Base-by-base conservation (phyloP, 1,140 invertebrate species). In the Antheraea pernyi region DNA sequence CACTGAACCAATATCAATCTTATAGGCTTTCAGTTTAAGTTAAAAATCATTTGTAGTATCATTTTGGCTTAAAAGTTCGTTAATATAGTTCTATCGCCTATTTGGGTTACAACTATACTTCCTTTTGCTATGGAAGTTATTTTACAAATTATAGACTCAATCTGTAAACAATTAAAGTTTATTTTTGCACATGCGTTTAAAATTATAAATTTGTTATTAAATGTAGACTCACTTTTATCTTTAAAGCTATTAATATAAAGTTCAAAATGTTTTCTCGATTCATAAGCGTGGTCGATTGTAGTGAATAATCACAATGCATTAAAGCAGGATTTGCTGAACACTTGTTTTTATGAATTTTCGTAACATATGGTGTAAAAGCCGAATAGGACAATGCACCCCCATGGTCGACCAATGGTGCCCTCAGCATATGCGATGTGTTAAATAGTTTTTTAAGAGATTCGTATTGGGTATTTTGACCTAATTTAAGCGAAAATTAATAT, bases 391-490 rank as follows among this genome's bases (percentile, higher is more conserved):
- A 89, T 90, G 74, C 78, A 78, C 89, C 89, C 88, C 78, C 79
- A 90, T 87, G 77, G 70, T 73, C 75, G 79, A 79, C 68, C 84
- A 74, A 61, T 36, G 59, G 59, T 61, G 30, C 78, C 75, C 89
- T 88, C 85, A 87, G 82, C 88, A 89, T 91, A 90, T 91, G 89
- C 76, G 86, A 87, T 85, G 78, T 77, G 89, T 91, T 91, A 91
- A 91, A 89, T 82, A 79, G 79, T 70, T 80, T 89, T 90, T 84
- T 79, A 90, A 90, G 81, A 86, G 86, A 85, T 83, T 84, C 75
- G 86, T 88, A 91, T 89, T 72, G 58, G 59, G 19, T 67, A 39
- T 69, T 61, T 61, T 36, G 59, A 53, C 46, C 11, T 53, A 9
- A 11, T 53, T 53, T 13, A 16, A n/a, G 7, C 19, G 22, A 61